phyloP scores from a whole-genome alignment of 64 coral and sea anemone genomes.

The Dendrophyllia cribrosa region DNA sequence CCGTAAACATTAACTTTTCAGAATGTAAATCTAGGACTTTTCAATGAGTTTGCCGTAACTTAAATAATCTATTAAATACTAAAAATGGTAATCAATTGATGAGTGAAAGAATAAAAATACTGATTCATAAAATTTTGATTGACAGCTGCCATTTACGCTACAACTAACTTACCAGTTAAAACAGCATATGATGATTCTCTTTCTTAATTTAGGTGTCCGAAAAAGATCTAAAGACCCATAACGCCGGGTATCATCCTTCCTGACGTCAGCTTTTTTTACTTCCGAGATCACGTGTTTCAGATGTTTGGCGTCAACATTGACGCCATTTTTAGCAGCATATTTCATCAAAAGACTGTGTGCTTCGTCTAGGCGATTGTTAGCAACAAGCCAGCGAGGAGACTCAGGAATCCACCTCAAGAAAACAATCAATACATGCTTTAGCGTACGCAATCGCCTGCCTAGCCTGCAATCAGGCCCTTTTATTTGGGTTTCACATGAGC shows the following conservation, averaged over 20 bases:
- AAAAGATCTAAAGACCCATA: constrained; percentile 44
- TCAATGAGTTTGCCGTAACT: too few relatives aligned
- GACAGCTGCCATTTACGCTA: too few relatives aligned
- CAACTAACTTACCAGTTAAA: constrained; percentile 51
- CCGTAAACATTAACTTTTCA: too few relatives aligned
- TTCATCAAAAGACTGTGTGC: constrained; percentile 53
- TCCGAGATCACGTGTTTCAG: constrained; percentile 3
- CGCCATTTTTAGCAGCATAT: constrained; percentile 37
- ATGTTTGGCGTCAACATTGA: constrained; percentile 31
- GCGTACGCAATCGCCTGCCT: too few relatives aligned
- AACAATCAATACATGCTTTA: not conserved
- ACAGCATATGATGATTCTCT: constrained; percentile 41
- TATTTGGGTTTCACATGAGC: too few relatives aligned
- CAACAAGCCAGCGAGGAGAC: constrained; percentile 59
- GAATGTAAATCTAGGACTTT: too few relatives aligned
- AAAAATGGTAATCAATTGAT: too few relatives aligned
- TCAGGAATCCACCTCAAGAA: constrained; percentile 54
- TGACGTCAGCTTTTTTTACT: constrained; percentile 19
- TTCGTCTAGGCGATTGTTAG: constrained; percentile 55
- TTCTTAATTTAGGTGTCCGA: constrained; percentile 46
- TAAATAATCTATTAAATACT: too few relatives aligned
- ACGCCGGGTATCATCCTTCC: not conserved
- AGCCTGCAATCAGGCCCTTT: too few relatives aligned
- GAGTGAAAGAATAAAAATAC: too few relatives aligned
- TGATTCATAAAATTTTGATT: too few relatives aligned